Base-by-base conservation (phyloP, 2,113 vertebrate species). In the Melospiza melodia region DNA sequence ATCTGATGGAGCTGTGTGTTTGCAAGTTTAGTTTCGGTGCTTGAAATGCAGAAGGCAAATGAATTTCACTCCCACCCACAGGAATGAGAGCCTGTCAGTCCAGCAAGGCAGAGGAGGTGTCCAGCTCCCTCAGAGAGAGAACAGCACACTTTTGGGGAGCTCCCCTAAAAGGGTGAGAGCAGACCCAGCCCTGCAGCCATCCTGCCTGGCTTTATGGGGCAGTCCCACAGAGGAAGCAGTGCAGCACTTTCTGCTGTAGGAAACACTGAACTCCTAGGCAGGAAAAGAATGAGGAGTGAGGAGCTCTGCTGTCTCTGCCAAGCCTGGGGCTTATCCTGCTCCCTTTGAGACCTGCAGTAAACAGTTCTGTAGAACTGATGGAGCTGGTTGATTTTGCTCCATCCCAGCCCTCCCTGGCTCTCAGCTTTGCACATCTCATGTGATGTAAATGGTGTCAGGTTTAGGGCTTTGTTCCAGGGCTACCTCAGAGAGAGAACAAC, bases 31-130 rank as follows among this genome's bases (percentile, higher is more conserved):
- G 82, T 96, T 96, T 95, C 30, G 3, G 79, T 95, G 49, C 57
- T 92, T 78, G 76, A 87, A 90, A 84, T 46, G 69, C 86, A 90
- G 27, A 16, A 93, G 86, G 20, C 68, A 81, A 80, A 94, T 52
- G 68, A 80, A 87, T 90, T 83, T 87, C 28, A 1, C 43, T 94
- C 41, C 76, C 73, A 68, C 93, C 83, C 90, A 49, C 83, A 43
- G 84, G 73, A 89, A 87, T 28, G 37, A 71, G 83, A 95, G 80
- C 92, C 73, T 93, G 92, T 89, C 68, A 81, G 59, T 75, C 88
- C 44, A n/a, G 88, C 41, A 35, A 46, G 90, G 22, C 39, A 13
- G 68, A 73, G 55, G 62, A 90, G 87, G 94, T 67, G 52, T 67
- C 87, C 41, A 17, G 49, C 75, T n/a, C 14, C 49, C 49, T 51